phyloP scores from a whole-genome alignment of 2,113 vertebrate species.

The Galemys pyrenaicus region DNA sequence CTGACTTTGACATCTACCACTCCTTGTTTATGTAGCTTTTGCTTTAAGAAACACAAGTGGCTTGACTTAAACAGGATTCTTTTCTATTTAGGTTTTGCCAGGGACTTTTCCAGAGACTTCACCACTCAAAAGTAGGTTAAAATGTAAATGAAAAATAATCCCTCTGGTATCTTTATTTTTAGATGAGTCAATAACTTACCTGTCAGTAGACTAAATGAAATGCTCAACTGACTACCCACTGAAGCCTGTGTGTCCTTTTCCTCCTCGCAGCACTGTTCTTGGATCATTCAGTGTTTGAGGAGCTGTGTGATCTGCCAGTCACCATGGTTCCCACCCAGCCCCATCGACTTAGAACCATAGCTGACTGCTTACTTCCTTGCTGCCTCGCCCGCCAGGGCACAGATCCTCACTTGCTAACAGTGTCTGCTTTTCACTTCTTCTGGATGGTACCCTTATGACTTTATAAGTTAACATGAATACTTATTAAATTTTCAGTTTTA shows the following conservation, averaged over 20 bases:
- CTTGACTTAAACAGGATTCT: neutral
- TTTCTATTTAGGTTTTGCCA: constrained; percentile 12
- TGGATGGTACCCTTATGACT: neutral
- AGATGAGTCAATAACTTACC: neutral
- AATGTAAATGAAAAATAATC: constrained; percentile 45
- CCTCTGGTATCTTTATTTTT: neutral
- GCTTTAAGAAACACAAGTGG: neutral
- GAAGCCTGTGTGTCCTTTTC: neutral
- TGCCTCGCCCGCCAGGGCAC: neutral
- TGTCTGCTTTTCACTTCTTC: neutral
- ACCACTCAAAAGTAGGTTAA: neutral
- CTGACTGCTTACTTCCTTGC: neutral
- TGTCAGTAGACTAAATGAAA: neutral
- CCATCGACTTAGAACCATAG: too few relatives aligned
- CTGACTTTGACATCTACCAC: neutral
- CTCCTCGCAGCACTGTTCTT: neutral
- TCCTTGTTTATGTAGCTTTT: neutral
- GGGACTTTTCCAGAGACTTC: neutral
- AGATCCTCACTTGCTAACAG: neutral
- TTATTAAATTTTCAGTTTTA: neutral
- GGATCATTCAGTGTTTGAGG: neutral
- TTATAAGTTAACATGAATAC: neutral
- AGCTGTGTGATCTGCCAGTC: neutral
- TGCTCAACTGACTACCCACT: neutral
- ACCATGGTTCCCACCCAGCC: neutral